Percentiles rank a stretch among this genome's conserved stretches.
Evolutionary conservation across 2,113 vertebrate genomes (phyloP).

Genomic region (Podarcis cretensis): DNA sequence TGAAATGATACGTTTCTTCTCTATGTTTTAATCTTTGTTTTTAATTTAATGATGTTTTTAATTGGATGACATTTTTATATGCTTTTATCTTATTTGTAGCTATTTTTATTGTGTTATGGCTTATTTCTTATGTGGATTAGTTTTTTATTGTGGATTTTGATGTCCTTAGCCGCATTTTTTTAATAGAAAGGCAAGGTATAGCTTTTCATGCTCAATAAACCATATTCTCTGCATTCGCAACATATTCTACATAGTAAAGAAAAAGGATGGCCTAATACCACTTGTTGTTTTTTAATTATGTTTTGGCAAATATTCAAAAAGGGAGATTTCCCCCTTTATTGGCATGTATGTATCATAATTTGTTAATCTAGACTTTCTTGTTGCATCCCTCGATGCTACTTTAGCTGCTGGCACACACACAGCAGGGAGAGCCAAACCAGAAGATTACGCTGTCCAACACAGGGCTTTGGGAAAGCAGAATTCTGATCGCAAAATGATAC

Average conservation of each 20-base stretch:
- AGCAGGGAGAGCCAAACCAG: background rate
- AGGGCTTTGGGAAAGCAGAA: background rate
- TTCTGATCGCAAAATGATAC: background rate
- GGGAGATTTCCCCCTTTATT: background rate
- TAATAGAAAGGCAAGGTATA: background rate
- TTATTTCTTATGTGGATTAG: background rate
- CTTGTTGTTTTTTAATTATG: background rate
- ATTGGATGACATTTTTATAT: background rate
- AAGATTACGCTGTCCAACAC: background rate
- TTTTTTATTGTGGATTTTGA: background rate
- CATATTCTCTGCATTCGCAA: background rate
- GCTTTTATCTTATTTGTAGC: background rate
- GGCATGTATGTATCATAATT: background rate
- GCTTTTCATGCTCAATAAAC: background rate
- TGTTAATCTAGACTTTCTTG: background rate
- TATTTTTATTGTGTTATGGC: background rate
- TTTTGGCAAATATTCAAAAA: background rate
- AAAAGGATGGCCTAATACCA: background rate
- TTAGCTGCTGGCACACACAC: background rate
- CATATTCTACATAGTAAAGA: background rate
- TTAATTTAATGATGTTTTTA: too few relatives aligned
- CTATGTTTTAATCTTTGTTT: too few relatives aligned
- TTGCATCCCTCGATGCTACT: background rate
- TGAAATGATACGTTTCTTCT: background rate
- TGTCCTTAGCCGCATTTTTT: background rate